Evolutionary conservation across 2,113 vertebrate species (phyloP).

Genomic region (Corynorhinus townsendii): DNA sequence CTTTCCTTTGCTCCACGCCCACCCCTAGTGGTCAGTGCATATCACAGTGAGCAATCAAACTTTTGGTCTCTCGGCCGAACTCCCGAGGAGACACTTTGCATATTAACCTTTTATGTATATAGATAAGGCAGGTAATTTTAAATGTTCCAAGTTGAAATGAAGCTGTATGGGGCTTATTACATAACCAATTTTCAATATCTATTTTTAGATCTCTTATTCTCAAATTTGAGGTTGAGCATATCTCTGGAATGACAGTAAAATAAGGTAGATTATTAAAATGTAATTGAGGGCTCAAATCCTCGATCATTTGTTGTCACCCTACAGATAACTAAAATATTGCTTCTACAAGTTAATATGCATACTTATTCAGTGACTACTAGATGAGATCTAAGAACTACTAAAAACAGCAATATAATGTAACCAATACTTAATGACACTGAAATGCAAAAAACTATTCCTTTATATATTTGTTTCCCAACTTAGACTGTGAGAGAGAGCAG

Average conservation of each 20-base stretch:
- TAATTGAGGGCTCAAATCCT: not conserved
- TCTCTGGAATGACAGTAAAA: constrained; percentile 38
- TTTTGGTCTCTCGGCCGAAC: no score
- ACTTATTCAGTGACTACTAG: not conserved
- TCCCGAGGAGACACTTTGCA: no score
- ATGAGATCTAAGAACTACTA: not conserved
- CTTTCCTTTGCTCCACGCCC: no score
- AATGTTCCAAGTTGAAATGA: not conserved
- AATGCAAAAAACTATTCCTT: not conserved
- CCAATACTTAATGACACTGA: not conserved
- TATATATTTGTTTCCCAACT: not conserved
- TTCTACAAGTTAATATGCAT: not conserved
- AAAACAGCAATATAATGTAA: not conserved
- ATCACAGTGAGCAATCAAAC: no score
- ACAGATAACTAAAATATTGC: not conserved
- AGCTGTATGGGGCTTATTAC: not conserved
- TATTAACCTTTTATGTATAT: no score
- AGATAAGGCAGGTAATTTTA: not conserved
- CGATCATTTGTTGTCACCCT: not conserved
- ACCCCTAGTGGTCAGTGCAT: no score
- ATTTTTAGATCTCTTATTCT: constrained; percentile 14
- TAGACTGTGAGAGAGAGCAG: not conserved
- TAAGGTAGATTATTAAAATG: constrained; percentile 14
- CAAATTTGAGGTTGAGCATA: not conserved
- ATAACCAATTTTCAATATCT: not conserved